Percentiles rank a stretch among this genome's conserved stretches.
Evolutionary conservation across 2,797 vertebrate genomes (phyloP).

Genomic region (Melopsittacus undulatus): DNA sequence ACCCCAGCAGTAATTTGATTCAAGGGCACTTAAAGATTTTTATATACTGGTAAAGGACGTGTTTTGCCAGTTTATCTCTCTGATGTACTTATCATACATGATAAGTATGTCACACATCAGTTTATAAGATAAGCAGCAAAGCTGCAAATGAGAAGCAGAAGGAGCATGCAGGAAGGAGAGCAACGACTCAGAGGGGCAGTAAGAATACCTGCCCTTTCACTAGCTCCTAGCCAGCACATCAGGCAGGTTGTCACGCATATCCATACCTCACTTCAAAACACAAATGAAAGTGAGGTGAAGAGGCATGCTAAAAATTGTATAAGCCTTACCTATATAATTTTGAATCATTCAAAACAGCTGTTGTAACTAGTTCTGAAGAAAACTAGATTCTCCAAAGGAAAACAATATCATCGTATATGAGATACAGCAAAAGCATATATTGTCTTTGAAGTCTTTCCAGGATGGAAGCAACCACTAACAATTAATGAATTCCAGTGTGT

Average conservation of each 20-base stretch:
- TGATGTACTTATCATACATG: too few relatives aligned
- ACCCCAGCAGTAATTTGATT: neutral
- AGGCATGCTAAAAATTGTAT: neutral
- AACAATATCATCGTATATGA: neutral
- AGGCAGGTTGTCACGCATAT: neutral
- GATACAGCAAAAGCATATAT: neutral
- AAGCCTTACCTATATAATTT: neutral
- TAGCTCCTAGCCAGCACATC: neutral
- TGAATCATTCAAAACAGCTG: neutral
- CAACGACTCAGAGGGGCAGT: fast-evolving
- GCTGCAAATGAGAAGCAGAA: neutral
- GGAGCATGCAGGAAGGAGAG: neutral
- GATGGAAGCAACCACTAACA: neutral
- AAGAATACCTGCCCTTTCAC: neutral
- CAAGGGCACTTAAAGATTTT: neutral
- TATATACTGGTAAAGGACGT: neutral
- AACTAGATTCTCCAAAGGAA: neutral
- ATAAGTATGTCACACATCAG: too few relatives aligned
- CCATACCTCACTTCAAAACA: neutral
- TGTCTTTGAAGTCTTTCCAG: neutral
- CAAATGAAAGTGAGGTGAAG: neutral
- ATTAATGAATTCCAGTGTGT: neutral
- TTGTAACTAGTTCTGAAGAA: neutral
- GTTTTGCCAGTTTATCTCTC: neutral
- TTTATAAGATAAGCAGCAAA: neutral